These are phyloP conservation scores for Thymelicus acteon DNA, from an alignment of 2,888 invertebrate species.

Conservation along the genomic window DNA sequence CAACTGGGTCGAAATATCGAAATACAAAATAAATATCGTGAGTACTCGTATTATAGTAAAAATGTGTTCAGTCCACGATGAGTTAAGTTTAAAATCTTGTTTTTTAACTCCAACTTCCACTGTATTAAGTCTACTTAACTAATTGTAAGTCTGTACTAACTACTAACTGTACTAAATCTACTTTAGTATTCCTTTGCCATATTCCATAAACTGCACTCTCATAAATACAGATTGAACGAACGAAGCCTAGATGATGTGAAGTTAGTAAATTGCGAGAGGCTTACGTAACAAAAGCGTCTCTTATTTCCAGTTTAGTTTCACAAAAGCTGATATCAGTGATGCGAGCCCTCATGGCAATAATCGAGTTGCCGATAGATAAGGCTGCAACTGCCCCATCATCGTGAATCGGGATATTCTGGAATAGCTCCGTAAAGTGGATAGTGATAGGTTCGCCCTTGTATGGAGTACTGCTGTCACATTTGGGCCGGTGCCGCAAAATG, in stretches of 20 bases:
- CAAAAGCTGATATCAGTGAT: slow-evolving; percentile 8
- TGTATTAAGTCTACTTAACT: no score
- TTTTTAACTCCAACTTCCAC: no score
- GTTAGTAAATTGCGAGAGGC: not conserved
- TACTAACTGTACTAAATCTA: no score
- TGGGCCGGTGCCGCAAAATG: no score
- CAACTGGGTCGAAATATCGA: no score
- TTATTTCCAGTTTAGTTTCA: slow-evolving; percentile 6
- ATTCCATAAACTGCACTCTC: not conserved
- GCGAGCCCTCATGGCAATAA: slow-evolving; percentile 1
- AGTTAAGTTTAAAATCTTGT: no score
- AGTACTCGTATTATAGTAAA: no score
- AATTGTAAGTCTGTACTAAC: no score
- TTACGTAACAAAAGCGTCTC: not conserved
- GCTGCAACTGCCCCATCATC: not conserved
- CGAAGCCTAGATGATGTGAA: not conserved
- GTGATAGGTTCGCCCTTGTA: no score
- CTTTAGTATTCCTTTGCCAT: not conserved
- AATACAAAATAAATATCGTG: no score
- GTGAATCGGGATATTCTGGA: not conserved
- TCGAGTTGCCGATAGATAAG: slow-evolving; percentile 1
- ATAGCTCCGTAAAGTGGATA: not conserved
- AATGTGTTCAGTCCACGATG: no score
- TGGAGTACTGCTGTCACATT: no score
- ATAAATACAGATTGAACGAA: slow-evolving; percentile 1